phyloP scores from a whole-genome alignment of 1,140 invertebrate genomes.

The Olivierus martensii region DNA sequence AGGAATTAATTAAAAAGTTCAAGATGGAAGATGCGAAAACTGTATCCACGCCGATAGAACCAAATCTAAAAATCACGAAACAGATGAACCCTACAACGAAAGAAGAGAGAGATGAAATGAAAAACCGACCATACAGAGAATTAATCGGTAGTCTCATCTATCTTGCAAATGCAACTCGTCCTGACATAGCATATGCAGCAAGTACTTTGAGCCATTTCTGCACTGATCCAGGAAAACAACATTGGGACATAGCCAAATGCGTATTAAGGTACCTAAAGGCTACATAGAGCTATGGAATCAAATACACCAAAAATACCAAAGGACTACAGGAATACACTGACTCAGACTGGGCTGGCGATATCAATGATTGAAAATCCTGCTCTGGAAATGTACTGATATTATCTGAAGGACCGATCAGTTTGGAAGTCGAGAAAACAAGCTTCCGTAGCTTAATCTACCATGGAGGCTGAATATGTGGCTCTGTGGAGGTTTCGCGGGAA shows the following conservation, averaged over 20 bases:
- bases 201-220: conserved; percentile 32
- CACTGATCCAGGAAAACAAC: conserved; percentile 3
- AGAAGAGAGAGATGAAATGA: no score
- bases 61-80: no score
- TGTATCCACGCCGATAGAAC: conserved; percentile 4
- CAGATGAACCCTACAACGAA: no score
- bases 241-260: conserved; percentile 25
- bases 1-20: no score
- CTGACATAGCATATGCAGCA: conserved; percentile 31
- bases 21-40: no score
- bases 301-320: neutral
- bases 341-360: conserved; percentile 27
- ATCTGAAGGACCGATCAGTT: conserved; percentile 18
- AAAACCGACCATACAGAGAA: conserved; percentile 26
- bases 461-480: conserved; percentile 33
- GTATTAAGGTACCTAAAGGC: conserved; percentile 14
- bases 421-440: conserved; percentile 30
- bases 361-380: conserved; percentile 24
- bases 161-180: conserved; percentile 26
- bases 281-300: no score
- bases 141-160: conserved; percentile 28
- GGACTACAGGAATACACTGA: conserved; percentile 22
- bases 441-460: conserved; percentile 28
- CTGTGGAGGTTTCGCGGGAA: no score
- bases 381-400: conserved; percentile 25